Percentiles rank a stretch among this genome's conserved stretches.
phyloP scores from a whole-genome alignment of 2,113 vertebrate species.

The Rhombomys opimus region DNA sequence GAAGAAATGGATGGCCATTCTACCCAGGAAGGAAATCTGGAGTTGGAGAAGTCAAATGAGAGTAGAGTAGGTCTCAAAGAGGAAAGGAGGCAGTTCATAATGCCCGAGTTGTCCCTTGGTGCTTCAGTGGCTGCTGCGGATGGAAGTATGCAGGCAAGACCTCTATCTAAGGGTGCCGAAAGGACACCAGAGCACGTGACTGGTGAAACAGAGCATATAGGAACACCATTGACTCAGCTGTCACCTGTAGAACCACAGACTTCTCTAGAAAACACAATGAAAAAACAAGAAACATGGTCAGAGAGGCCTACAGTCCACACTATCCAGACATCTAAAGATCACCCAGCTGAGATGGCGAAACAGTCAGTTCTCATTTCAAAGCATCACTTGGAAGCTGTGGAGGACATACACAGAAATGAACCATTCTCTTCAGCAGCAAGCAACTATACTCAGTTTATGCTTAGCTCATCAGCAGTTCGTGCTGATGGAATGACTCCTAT shows the following conservation, averaged over 20 bases:
- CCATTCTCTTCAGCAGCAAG: slow-evolving; percentile 30
- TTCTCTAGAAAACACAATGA: slow-evolving; percentile 24
- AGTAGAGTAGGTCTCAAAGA: not conserved
- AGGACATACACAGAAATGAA: slow-evolving; percentile 16
- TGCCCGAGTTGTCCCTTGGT: not conserved
- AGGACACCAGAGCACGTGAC: not conserved
- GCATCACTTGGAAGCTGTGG: slow-evolving; percentile 54
- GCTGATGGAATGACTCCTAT: not conserved
- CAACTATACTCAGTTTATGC: slow-evolving; percentile 69
- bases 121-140: not conserved
- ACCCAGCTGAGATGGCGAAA: not conserved
- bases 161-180: slow-evolving; percentile 38
- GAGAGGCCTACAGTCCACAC: slow-evolving; percentile 67
- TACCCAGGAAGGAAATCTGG: slow-evolving; percentile 23
- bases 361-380: slow-evolving; percentile 69
- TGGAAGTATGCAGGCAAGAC: not conserved
- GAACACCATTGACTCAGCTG: slow-evolving; percentile 23
- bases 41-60: slow-evolving; percentile 32
- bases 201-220: slow-evolving; percentile 68
- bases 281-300: slow-evolving; percentile 52
- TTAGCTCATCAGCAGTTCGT: slow-evolving; percentile 1
- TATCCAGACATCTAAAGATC: slow-evolving; percentile 36
- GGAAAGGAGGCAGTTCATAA: not conserved
- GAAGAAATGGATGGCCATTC: slow-evolving; percentile 3
- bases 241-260: slow-evolving; percentile 71